Percentiles rank a stretch among this genome's conserved stretches.
These are phyloP conservation scores for Cosmorhoe ocellata DNA, from an alignment of 2,888 invertebrate genomes.

Conservation along the genomic window DNA sequence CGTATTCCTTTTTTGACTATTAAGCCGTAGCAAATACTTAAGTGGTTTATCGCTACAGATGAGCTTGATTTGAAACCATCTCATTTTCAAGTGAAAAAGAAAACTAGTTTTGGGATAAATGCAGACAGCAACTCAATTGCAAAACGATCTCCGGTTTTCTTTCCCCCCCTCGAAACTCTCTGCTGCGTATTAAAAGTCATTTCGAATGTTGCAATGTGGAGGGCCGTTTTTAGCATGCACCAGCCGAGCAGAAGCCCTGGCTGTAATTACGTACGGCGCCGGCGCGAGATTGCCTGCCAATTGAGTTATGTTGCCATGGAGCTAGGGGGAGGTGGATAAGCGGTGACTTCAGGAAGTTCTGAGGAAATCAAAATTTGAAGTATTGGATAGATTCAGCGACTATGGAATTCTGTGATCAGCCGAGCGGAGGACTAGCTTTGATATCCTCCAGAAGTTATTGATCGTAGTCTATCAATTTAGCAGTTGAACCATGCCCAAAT, in stretches of 20 bases:
- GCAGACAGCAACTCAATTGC: slow-evolving; percentile 23
- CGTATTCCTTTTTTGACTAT: too few species aligned
- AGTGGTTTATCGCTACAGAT: too few species aligned
- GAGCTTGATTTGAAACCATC: too few species aligned
- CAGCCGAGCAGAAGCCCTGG: slow-evolving; percentile 24
- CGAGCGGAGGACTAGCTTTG: too few species aligned
- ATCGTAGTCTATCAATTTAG: too few species aligned
- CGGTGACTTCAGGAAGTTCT: slow-evolving; percentile 1
- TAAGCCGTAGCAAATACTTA: too few species aligned
- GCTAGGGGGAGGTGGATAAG: slow-evolving; percentile 26
- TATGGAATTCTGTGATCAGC: too few species aligned
- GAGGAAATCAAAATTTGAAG: neutral
- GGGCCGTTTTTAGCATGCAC: slow-evolving; percentile 22
- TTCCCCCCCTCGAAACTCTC: slow-evolving; percentile 9
- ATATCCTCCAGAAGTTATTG: too few species aligned
- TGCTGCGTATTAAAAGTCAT: slow-evolving; percentile 17
- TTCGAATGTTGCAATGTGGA: slow-evolving; percentile 15
- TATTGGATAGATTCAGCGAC: too few species aligned
- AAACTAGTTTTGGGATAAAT: slow-evolving; percentile 1
- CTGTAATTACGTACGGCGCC: slow-evolving; percentile 54
- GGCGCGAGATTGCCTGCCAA: slow-evolving; percentile 71
- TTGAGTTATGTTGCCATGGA: slow-evolving; percentile 57
- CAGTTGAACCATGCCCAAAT: too few species aligned
- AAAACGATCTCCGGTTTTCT: slow-evolving; percentile 21
- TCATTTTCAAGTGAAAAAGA: slow-evolving; percentile 3